Conservation (phyloP, 2,888 invertebrate species). For the Drosophila robusta region DNA sequence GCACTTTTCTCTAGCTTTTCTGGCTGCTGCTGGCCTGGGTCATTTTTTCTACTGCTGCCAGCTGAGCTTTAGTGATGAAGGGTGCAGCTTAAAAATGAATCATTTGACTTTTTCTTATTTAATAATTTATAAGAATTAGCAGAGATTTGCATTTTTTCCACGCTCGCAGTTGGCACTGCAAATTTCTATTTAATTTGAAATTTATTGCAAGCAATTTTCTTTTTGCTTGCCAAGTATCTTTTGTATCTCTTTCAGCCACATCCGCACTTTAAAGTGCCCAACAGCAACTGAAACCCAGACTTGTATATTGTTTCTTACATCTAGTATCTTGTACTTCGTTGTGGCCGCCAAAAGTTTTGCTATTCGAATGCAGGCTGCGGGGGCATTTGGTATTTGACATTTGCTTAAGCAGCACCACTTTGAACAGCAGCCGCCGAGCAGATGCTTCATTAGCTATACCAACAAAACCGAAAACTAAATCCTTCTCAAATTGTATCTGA, state of each 20-base stretch:
- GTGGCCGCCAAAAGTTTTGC: constrained; percentile 34
- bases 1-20: constrained; percentile 23
- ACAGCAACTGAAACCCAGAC: constrained; percentile 47
- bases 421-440: constrained; percentile 11
- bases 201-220: constrained; percentile 74
- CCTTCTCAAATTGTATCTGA: constrained; percentile 38
- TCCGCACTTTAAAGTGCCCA: constrained; percentile 48
- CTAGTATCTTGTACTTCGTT: constrained; percentile 27
- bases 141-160: constrained; percentile 79
- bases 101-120: constrained; percentile 81
- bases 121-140: constrained; percentile 81
- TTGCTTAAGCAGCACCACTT: constrained; percentile 12
- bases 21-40: constrained; percentile 21
- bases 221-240: constrained; percentile 27
- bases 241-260: constrained; percentile 26
- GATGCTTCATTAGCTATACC: constrained; percentile 66
- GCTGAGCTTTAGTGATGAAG: constrained; percentile 81
- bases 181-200: constrained; percentile 81
- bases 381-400: constrained; percentile 39
- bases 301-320: constrained; percentile 32
- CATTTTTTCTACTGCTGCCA: constrained; percentile 67
- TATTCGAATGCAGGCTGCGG: constrained; percentile 9
- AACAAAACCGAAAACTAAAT: constrained; percentile 34
- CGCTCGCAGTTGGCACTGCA: constrained; percentile 56
- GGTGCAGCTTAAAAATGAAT: constrained; percentile 81